A percentile compares a stretch with the other conserved stretches of the same genome.
These are phyloP conservation scores for Rhegmatorhina hoffmannsi DNA, from an alignment of 2,113 vertebrate genomes.

Conservation along the genomic window DNA sequence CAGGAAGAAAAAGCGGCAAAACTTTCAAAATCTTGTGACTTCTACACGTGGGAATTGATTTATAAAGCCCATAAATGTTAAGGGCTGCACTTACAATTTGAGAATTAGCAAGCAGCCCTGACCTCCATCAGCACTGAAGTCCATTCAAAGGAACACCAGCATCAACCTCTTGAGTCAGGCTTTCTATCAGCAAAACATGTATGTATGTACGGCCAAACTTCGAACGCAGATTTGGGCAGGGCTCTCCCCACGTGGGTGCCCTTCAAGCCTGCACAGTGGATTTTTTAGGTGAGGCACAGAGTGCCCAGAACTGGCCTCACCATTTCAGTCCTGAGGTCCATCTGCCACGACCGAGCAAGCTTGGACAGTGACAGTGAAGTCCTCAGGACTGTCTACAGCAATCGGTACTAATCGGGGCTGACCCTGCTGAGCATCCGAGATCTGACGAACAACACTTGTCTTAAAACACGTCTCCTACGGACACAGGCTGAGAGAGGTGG, in stretches of 20 bases:
- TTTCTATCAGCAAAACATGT: not conserved
- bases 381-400: too few species aligned
- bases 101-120: not conserved
- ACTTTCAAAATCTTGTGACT: not conserved
- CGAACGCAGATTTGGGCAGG: too few species aligned
- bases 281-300: too few species aligned
- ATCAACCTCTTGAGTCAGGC: not conserved
- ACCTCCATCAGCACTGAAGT: not conserved
- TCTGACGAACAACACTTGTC: not conserved
- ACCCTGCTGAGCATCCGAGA: too few species aligned
- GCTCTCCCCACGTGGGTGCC: too few species aligned
- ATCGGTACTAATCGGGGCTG: too few species aligned
- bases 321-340: too few species aligned
- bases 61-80: not conserved
- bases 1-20: not conserved
- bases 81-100: not conserved
- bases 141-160: not conserved
- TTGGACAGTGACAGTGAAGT: too few species aligned
- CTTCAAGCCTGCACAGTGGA: too few species aligned
- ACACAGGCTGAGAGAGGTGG: not conserved
- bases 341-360: too few species aligned
- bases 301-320: too few species aligned
- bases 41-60: not conserved
- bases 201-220: too few species aligned
- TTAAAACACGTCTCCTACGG: not conserved